These are phyloP conservation scores for Prosopocoilus inquinatus DNA, from an alignment of 2,888 invertebrate genomes.

Conservation along the genomic window DNA sequence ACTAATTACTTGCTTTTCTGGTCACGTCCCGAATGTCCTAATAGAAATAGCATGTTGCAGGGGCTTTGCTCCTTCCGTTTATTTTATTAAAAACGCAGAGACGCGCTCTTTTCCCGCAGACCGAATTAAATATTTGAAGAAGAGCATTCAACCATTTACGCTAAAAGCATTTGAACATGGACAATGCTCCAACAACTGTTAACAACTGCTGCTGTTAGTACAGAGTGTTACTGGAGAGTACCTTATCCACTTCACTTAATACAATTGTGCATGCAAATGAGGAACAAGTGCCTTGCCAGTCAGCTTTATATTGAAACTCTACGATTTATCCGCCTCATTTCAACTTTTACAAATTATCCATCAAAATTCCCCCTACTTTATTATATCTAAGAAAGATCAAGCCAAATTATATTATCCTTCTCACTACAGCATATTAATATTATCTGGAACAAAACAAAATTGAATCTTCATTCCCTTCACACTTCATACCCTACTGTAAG, in stretches of 20 bases:
- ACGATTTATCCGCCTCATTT: neutral
- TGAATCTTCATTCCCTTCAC: no score
- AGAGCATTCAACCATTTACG: conserved; percentile 15
- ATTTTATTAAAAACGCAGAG: conserved; percentile 39
- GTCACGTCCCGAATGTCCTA: conserved; percentile 45
- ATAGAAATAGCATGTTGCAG: conserved; percentile 42
- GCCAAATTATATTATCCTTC: no score
- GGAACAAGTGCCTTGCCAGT: conserved; percentile 17
- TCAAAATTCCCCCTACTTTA: no score
- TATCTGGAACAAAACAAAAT: no score
- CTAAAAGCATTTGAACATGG: neutral
- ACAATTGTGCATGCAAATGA: conserved; percentile 25
- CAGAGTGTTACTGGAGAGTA: conserved; percentile 10
- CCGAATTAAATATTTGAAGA: conserved; percentile 20
- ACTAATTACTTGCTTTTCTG: conserved; percentile 48
- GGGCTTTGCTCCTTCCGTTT: conserved; percentile 32
- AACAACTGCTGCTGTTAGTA: conserved; percentile 5
- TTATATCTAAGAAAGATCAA: no score
- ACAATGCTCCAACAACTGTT: neutral
- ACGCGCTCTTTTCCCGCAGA: conserved; percentile 11
- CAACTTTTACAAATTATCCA: neutral
- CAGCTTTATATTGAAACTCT: conserved; percentile 4
- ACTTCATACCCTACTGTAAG: no score
- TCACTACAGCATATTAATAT: no score
- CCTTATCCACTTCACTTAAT: conserved; percentile 20